phyloP scores from a whole-genome alignment of 1,140 invertebrate genomes.

The Orius insidiosus region DNA sequence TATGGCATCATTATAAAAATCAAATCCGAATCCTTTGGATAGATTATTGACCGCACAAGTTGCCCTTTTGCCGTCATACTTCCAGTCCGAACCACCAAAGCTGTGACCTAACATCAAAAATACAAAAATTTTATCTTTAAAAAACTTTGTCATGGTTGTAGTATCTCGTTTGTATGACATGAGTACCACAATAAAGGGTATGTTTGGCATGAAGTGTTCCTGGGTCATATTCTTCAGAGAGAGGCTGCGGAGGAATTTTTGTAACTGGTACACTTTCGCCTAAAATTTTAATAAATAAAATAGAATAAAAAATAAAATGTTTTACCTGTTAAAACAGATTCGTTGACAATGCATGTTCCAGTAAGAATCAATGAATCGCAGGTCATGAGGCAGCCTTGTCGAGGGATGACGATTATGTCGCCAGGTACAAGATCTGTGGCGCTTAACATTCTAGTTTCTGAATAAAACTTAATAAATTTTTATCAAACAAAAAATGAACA shows the following conservation, averaged over 20 bases:
- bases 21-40: constrained; percentile 78
- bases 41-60: constrained; percentile 76
- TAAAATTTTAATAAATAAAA: constrained; percentile 22
- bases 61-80: constrained; percentile 82
- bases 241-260: constrained; percentile 48
- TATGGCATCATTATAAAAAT: constrained; percentile 76
- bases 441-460: constrained; percentile 28
- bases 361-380: constrained; percentile 76
- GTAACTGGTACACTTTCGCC: constrained; percentile 69
- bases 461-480: constrained; percentile 20
- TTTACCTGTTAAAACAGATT: constrained; percentile 66
- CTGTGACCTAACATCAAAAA: constrained; percentile 50
- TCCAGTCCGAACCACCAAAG: constrained; percentile 66
- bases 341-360: constrained; percentile 80
- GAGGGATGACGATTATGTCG: constrained; percentile 69
- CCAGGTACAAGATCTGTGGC: constrained; percentile 51
- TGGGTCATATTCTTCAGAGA: constrained; percentile 34
- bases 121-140: background rate
- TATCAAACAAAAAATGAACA: background rate
- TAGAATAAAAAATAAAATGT: background rate
- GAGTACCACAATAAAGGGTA: constrained; percentile 80
- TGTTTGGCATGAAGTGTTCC: constrained; percentile 50
- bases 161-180: constrained; percentile 84
- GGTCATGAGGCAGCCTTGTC: constrained; percentile 66
- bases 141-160: constrained; percentile 44